Base-by-base conservation (phyloP, 2,113 vertebrate species). In the Tautogolabrus adspersus region DNA sequence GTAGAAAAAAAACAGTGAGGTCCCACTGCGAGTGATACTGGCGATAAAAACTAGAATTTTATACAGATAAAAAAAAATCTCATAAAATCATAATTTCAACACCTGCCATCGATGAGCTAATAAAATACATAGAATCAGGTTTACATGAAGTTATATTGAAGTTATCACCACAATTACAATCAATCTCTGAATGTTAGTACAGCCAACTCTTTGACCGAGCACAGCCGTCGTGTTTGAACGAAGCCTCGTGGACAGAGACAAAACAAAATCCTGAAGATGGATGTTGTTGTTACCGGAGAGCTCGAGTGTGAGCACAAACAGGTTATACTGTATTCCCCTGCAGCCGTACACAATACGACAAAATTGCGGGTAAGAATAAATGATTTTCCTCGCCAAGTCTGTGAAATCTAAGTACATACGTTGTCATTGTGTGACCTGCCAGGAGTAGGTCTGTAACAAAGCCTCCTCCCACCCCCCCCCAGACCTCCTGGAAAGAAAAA, bases 321-420 rank as follows among this genome's bases (percentile, higher is more conserved):
- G 65, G 67, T 79, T 66, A 40, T 38, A 77, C 51, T 81, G 72
- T 85, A 77, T 71, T 64, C 63, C 72, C 82, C 75, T 68, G 67
- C 81, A 82, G 78, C 70, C 5, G n/a, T 46, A 51, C 70, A 90
- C 75, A 88, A 83, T 82, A 65, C 76, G 83, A 44, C 59, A 70
- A 87, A 79, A 86, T 73, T 81, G 63, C 21, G n/a, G 86, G 63
- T 73, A 65, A 81, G 80, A 85, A 87, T 84, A 89, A 84, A 90
- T 84, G 71, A 80, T 82, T 87, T 82, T 87, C 75, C 58, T 59
- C 89, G 91, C 89, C 90, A 90, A 87, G 87, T 66, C 91, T 83
- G 77, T 92, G 92, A 90, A 93, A 93, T 91, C 73, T 78, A 92
- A 93, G 89, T 75, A 87, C 85, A 91, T 88, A 90, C 85, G 69